Conservation (phyloP, 2,888 invertebrate genomes). For the Hemaris fuciformis region DNA sequence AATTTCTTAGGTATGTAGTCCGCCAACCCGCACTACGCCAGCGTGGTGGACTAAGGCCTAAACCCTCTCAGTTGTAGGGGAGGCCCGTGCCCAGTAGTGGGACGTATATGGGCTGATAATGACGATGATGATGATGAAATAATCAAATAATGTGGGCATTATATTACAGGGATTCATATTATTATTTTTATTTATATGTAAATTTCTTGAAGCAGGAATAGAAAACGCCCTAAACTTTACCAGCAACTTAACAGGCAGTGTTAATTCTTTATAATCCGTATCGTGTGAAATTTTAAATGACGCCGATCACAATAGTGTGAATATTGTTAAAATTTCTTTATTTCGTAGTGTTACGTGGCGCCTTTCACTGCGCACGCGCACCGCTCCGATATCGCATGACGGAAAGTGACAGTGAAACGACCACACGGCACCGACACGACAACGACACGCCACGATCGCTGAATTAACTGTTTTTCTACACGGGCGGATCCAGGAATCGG, state of each 20-base stretch:
- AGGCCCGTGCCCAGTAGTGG: too few relatives aligned
- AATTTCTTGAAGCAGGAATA: neutral
- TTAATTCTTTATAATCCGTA: neutral
- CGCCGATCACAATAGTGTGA: conserved; percentile 8
- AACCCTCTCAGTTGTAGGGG: too few relatives aligned
- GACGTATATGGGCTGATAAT: too few relatives aligned
- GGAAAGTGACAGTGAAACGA: conserved; percentile 9
- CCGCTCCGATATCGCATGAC: conserved; percentile 8
- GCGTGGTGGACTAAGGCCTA: too few relatives aligned
- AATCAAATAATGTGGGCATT: too few relatives aligned
- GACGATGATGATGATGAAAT: too few relatives aligned
- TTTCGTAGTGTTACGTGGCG: neutral
- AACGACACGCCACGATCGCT: neutral
- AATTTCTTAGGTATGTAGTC: too few relatives aligned
- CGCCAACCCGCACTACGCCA: too few relatives aligned
- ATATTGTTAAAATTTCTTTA: conserved; percentile 6
- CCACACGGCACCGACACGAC: neutral
- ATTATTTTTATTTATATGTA: too few relatives aligned
- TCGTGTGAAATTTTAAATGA: conserved; percentile 6
- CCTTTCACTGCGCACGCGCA: conserved; percentile 10
- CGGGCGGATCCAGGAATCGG: conserved; percentile 9
- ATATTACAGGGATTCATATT: too few relatives aligned
- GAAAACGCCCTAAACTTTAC: neutral
- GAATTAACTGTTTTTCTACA: neutral
- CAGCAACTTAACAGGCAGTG: neutral